Percentiles rank a stretch among this genome's conserved stretches.
Evolutionary conservation across 2,888 invertebrate genomes (phyloP).

Genomic region (Laspeyria flexula): DNA sequence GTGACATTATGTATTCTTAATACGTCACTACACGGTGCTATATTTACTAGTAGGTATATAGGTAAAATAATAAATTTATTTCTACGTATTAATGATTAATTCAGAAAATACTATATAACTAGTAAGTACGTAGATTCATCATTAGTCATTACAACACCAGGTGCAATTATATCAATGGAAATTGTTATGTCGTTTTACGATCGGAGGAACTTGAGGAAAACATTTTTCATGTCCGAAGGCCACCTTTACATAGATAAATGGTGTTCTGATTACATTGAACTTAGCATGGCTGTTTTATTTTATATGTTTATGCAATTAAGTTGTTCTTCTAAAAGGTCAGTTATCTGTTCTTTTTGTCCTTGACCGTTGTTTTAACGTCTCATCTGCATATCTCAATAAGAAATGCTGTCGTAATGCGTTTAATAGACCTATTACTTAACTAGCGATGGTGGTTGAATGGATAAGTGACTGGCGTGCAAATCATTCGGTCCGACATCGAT

Average conservation of each 20-base stretch:
- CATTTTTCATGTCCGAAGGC: conserved; percentile 46
- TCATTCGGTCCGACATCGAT: too few species aligned
- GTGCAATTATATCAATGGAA: conserved; percentile 33
- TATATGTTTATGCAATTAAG: conserved; percentile 6
- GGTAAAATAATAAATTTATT: not conserved
- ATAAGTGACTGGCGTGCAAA: too few species aligned
- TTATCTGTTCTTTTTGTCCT: too few species aligned
- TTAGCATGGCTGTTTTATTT: conserved; percentile 21
- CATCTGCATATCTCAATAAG: too few species aligned
- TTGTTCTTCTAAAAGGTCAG: too few species aligned
- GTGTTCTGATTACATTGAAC: conserved; percentile 42
- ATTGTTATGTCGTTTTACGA: conserved; percentile 30
- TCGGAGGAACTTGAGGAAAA: conserved; percentile 45
- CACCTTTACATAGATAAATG: conserved; percentile 30
- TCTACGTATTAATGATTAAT: conserved; percentile 7
- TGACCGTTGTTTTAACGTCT: too few species aligned
- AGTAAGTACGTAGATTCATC: not conserved
- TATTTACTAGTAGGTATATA: too few species aligned
- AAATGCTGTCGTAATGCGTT: too few species aligned
- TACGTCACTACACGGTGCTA: too few species aligned
- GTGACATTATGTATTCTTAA: too few species aligned
- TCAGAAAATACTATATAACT: conserved; percentile 1
- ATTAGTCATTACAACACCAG: conserved; percentile 22
- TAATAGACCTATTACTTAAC: too few species aligned
- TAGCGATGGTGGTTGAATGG: too few species aligned